These are phyloP conservation scores for Xenopus borealis DNA, from an alignment of 2,113 vertebrate species.

Conservation along the genomic window DNA sequence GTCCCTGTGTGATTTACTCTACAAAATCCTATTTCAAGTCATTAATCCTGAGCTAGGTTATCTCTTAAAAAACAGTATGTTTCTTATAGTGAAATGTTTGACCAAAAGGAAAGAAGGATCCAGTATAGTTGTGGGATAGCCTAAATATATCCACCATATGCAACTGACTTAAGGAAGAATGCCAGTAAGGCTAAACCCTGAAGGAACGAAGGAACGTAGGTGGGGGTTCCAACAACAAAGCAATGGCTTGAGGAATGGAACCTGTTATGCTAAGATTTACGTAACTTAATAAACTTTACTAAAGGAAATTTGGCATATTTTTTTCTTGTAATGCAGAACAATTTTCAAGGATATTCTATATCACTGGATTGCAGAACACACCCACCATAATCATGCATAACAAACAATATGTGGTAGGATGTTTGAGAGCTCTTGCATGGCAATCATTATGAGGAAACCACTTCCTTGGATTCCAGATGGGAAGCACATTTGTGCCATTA, in stretches of 20 bases:
- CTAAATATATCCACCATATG: too few relatives aligned
- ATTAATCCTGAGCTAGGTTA: too few relatives aligned
- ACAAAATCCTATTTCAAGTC: too few relatives aligned
- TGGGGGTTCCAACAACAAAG: not conserved
- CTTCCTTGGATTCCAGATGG: not conserved
- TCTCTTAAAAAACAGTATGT: too few relatives aligned
- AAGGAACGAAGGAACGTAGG: not conserved
- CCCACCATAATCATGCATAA: not conserved
- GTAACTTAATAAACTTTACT: conserved; percentile 1
- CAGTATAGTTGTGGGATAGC: too few relatives aligned
- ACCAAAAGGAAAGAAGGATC: too few relatives aligned
- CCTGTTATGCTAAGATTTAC: not conserved
- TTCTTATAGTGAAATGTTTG: too few relatives aligned
- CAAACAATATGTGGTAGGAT: not conserved
- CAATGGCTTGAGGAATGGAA: not conserved
- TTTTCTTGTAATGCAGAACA: not conserved
- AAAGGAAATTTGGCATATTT: not conserved
- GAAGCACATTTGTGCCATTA: conserved; percentile 15
- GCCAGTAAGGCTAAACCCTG: too few relatives aligned
- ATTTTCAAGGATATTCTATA: not conserved
- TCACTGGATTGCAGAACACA: not conserved
- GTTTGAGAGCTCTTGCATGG: not conserved
- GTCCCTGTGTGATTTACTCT: too few relatives aligned
- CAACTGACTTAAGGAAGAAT: too few relatives aligned
- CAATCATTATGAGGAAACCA: rapidly evolving